phyloP scores from a whole-genome alignment of 2,888 invertebrate genomes.

The Chymomyza amoena region DNA sequence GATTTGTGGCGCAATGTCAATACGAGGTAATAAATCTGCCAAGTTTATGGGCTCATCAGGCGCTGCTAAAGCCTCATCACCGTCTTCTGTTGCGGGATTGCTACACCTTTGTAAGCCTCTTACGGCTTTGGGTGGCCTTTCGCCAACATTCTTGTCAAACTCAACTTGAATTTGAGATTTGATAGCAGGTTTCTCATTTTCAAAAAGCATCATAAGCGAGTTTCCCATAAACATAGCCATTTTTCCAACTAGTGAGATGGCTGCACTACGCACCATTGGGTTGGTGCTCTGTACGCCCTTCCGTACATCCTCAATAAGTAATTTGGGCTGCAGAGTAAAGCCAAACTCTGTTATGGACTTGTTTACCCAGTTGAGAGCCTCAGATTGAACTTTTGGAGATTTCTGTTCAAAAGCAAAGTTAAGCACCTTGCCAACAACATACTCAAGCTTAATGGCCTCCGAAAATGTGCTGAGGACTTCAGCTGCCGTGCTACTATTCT shows the following conservation, averaged over 20 bases:
- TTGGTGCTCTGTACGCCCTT: slow-evolving; percentile 92
- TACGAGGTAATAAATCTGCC: slow-evolving; percentile 87
- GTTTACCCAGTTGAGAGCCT: slow-evolving; percentile 89
- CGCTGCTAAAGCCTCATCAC: slow-evolving; percentile 40
- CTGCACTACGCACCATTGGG: slow-evolving; percentile 89
- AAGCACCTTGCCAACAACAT: slow-evolving; percentile 85
- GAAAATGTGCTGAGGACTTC: slow-evolving; percentile 86
- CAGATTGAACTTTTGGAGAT: slow-evolving; percentile 94
- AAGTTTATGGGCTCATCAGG: slow-evolving; percentile 79
- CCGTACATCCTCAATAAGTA: slow-evolving; percentile 87
- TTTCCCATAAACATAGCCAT: slow-evolving; percentile 91
- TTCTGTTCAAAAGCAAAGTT: slow-evolving; percentile 91
- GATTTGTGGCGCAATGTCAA: slow-evolving; percentile 90
- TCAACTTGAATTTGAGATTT: slow-evolving; percentile 91
- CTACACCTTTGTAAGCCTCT: slow-evolving; percentile 80
- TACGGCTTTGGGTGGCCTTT: slow-evolving; percentile 87
- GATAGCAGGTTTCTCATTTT: slow-evolving; percentile 91
- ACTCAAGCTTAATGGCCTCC: slow-evolving; percentile 88
- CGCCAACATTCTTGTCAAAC: slow-evolving; percentile 88
- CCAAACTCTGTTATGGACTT: slow-evolving; percentile 92
- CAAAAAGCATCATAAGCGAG: slow-evolving; percentile 86
- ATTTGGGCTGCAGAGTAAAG: slow-evolving; percentile 86
- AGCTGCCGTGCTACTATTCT: slow-evolving; percentile 84
- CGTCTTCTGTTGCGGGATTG: slow-evolving; percentile 42
- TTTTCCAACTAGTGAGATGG: slow-evolving; percentile 83